These are phyloP conservation scores for Megaceryle torquata DNA, from an alignment of 2,113 vertebrate genomes.

Conservation along the genomic window DNA sequence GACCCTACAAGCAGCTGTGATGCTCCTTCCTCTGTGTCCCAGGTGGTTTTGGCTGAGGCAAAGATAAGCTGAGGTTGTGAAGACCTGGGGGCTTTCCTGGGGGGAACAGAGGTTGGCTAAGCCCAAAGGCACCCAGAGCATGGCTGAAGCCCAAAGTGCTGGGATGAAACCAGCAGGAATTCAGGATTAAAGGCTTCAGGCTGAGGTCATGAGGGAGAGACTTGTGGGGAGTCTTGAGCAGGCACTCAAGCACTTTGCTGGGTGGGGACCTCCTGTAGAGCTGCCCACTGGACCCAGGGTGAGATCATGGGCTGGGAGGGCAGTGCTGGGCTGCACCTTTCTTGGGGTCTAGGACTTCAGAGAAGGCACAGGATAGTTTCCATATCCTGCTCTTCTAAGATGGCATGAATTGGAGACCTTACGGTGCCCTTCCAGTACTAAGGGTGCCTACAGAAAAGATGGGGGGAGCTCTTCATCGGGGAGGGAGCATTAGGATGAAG, in stretches of 20 bases:
- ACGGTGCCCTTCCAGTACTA: background rate
- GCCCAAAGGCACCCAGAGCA: rapidly evolving
- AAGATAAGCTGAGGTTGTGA: too few species aligned
- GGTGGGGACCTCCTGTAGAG: background rate
- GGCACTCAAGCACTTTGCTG: background rate
- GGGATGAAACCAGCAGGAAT: background rate
- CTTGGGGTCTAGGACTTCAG: background rate
- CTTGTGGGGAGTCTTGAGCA: background rate
- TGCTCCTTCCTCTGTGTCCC: rapidly evolving
- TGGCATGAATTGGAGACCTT: background rate
- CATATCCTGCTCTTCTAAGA: background rate
- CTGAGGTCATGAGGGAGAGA: rapidly evolving
- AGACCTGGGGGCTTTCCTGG: background rate
- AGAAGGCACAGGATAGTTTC: background rate
- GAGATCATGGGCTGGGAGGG: background rate
- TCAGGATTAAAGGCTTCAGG: background rate
- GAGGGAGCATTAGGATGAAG: background rate
- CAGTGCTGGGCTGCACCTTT: background rate
- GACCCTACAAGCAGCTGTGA: too few species aligned
- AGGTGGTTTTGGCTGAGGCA: background rate
- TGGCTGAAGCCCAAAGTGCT: background rate
- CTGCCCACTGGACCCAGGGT: background rate
- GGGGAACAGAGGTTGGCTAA: background rate
- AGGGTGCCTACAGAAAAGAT: background rate
- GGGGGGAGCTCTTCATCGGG: background rate